Percentiles rank a stretch among this genome's conserved stretches.
Evolutionary conservation across 2,797 vertebrate genomes (phyloP).

Genomic region (Pseudomugil gertrudae): DNA sequence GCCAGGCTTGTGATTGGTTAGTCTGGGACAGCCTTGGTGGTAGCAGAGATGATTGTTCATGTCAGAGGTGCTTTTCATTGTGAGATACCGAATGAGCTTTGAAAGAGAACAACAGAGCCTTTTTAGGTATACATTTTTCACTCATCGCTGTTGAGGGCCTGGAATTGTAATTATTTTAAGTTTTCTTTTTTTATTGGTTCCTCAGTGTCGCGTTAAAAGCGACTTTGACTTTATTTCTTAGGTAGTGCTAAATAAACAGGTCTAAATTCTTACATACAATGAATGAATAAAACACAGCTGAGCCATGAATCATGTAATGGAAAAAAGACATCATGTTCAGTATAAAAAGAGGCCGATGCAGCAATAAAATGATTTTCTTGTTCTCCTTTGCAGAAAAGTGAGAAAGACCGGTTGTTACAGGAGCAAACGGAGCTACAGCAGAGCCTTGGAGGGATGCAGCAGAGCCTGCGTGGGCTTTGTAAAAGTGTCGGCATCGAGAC

Average conservation of each 20-base stretch:
- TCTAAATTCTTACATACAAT: not conserved
- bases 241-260: not conserved
- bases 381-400: conserved; percentile 81
- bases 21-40: no score
- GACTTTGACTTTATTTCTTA: no score
- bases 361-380: not conserved
- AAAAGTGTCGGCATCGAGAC: conserved; percentile 88
- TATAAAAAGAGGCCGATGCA: not conserved
- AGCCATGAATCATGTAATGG: not conserved
- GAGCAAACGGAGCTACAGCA: conserved; percentile 89
- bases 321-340: not conserved
- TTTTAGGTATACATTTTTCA: no score
- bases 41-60: no score
- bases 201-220: no score
- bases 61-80: no score
- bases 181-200: not conserved
- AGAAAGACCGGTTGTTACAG: conserved; percentile 89
- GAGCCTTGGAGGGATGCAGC: conserved; percentile 88
- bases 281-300: not conserved
- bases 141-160: no score
- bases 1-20: no score
- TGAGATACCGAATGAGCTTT: no score
- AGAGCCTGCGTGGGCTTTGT: conserved; percentile 89
- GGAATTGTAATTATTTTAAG: no score
- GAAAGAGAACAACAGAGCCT: no score